Percentiles rank a stretch among this genome's conserved stretches.
phyloP scores from a whole-genome alignment of 2,113 vertebrate genomes.

The Alethe diademata region DNA sequence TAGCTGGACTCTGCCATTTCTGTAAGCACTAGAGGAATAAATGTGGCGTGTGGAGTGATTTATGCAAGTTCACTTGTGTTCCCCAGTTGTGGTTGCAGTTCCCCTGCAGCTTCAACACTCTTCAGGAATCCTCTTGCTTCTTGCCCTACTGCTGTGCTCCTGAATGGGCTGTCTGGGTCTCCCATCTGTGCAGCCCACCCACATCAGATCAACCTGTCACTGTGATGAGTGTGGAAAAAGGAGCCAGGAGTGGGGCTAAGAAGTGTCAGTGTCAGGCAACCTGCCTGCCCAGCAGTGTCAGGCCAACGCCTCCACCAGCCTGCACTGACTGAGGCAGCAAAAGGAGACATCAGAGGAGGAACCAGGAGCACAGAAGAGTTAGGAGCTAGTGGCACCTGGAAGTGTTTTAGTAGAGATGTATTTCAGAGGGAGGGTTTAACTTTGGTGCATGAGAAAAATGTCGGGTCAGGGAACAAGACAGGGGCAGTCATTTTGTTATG shows the following conservation, averaged over 20 bases:
- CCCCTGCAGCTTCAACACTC: not conserved
- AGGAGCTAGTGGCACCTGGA: not conserved
- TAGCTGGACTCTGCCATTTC: not conserved
- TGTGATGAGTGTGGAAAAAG: fast-evolving
- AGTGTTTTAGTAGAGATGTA: not conserved
- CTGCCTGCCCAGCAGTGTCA: fast-evolving
- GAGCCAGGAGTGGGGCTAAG: not conserved
- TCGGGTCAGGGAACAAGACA: not conserved
- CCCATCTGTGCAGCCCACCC: not conserved
- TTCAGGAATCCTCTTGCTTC: slow-evolving; percentile 25
- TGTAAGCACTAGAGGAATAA: not conserved
- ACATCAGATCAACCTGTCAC: not conserved
- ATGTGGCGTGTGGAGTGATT: not conserved
- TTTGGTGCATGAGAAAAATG: not conserved
- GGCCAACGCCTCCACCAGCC: not conserved
- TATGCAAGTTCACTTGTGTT: slow-evolving; percentile 13
- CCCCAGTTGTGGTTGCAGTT: slow-evolving; percentile 8
- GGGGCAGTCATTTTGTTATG: not conserved
- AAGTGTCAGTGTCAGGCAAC: not conserved
- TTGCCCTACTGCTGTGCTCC: not conserved
- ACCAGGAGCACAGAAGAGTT: not conserved
- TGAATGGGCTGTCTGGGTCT: not conserved
- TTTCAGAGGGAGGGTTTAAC: not conserved
- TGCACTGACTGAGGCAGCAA: not conserved
- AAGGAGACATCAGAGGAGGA: not conserved